A percentile compares a stretch with the other conserved stretches of the same genome.
Evolutionary conservation across 2,113 vertebrate species (phyloP).

Genomic region (Thomomys bottae): DNA sequence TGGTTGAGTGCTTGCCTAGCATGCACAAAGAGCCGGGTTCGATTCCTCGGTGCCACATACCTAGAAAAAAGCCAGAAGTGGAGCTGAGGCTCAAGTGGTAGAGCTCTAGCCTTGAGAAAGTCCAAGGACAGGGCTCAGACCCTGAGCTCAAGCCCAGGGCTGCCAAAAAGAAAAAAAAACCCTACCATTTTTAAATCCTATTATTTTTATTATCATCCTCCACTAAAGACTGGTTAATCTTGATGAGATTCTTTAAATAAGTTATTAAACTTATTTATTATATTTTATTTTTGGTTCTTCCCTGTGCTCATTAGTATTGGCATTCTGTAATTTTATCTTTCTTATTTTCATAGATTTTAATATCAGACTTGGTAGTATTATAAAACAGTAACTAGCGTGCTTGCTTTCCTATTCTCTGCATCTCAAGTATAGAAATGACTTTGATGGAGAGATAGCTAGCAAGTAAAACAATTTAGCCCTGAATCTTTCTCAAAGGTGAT

Average conservation of each 20-base stretch:
- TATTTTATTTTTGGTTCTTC: background rate
- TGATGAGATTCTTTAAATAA: background rate
- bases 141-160: too few relatives aligned
- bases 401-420: background rate
- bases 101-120: too few relatives aligned
- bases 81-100: too few relatives aligned
- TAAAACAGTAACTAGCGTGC: background rate
- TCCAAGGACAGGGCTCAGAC: too few relatives aligned
- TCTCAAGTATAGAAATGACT: background rate
- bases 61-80: too few relatives aligned
- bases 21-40: too few relatives aligned
- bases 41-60: too few relatives aligned
- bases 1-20: too few relatives aligned
- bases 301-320: background rate
- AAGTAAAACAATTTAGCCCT: background rate
- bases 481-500: background rate
- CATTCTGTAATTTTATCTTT: background rate
- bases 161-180: too few relatives aligned
- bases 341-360: slow-evolving; percentile 6
- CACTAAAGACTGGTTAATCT: background rate
- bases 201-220: too few relatives aligned
- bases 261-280: background rate
- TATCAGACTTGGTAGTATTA: background rate
- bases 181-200: too few relatives aligned
- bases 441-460: background rate